Evolutionary conservation across 2,113 vertebrate genomes (phyloP), one percentile per base, ranked within the genome.

Genomic region (Hippopotamus amphibius): DNA sequence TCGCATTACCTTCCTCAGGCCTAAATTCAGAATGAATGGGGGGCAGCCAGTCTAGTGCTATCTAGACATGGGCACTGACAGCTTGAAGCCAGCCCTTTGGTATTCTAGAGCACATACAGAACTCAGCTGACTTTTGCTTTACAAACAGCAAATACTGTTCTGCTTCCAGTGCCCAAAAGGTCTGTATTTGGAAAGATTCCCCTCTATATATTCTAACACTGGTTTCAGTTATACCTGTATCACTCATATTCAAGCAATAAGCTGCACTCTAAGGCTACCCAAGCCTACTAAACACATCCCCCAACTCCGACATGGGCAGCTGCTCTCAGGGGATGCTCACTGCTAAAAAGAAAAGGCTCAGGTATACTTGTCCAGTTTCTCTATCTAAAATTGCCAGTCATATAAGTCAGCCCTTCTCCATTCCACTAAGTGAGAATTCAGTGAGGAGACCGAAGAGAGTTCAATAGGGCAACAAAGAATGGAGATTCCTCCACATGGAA

Each of bases 111-210:
- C 30, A 71, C 66, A 55, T n/a, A 61, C 41, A 94, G 22, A 66
- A 33, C 33, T 90, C 50, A 69, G 30, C 19, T 93, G 66, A 88
- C 17, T 43, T 92, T 90, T n/a, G 63, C 63, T 76, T 94, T 53
- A 69, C 7, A 80, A 93, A 76, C 9, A 88, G 41, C 19, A 95
- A 89, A 88, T 48, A 61, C 3, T 50, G 13, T 19, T 72, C 37
- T 81, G 12, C 28, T 92, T 79, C 57, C 30, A 90, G 2, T 19
- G 28, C 16, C 3, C 61, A 61, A 97, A 88, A 94, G 37, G 24
- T 85, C 66, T 79, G 26, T 85, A 92, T 94, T 89, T 95, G 14
- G 33, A 92, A 92, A 81, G 26, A 71, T 19, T 1, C 10, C 72
- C 82, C 33, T 74, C 41, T 57, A 28, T 26, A 48, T 90, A 72